A percentile compares a stretch with the other conserved stretches of the same genome.
phyloP scores from a whole-genome alignment of 1,140 invertebrate species.

The Parapsyche elsis region DNA sequence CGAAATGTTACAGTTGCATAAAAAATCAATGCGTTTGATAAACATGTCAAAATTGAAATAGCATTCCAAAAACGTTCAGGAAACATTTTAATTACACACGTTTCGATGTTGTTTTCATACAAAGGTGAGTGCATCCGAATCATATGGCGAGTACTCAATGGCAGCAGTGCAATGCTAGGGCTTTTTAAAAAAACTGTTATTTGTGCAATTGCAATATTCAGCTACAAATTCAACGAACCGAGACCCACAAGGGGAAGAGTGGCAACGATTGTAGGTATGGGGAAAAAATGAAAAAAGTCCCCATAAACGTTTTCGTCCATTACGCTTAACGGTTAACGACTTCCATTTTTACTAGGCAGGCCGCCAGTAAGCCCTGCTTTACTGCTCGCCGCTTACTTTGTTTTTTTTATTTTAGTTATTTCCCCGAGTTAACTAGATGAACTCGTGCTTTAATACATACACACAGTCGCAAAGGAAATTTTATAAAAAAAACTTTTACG shows the following conservation, averaged over 20 bases:
- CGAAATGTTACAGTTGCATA: too few relatives aligned
- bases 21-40: too few relatives aligned
- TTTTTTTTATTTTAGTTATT: slow-evolving; percentile 29
- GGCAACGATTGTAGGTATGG: background rate
- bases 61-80: too few relatives aligned
- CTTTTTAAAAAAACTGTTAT: slow-evolving; percentile 3
- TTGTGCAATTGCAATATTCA: slow-evolving; percentile 13
- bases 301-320: slow-evolving; percentile 45
- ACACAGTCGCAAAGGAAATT: background rate
- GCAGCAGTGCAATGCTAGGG: background rate
- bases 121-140: background rate
- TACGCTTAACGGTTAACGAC: slow-evolving; percentile 44
- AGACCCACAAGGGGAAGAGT: background rate
- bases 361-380: slow-evolving; percentile 39
- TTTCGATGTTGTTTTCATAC: background rate
- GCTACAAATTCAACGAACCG: slow-evolving; percentile 4
- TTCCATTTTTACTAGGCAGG: slow-evolving; percentile 45
- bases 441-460: slow-evolving; percentile 7
- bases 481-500: background rate
- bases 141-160: background rate
- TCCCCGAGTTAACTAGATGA: slow-evolving; percentile 19
- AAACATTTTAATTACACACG: too few relatives aligned
- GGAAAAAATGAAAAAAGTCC: slow-evolving; percentile 40
- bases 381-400: background rate
- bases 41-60: too few relatives aligned